phyloP scores from a whole-genome alignment of 2,888 invertebrate species.

The Caenorhabditis uteleia region DNA sequence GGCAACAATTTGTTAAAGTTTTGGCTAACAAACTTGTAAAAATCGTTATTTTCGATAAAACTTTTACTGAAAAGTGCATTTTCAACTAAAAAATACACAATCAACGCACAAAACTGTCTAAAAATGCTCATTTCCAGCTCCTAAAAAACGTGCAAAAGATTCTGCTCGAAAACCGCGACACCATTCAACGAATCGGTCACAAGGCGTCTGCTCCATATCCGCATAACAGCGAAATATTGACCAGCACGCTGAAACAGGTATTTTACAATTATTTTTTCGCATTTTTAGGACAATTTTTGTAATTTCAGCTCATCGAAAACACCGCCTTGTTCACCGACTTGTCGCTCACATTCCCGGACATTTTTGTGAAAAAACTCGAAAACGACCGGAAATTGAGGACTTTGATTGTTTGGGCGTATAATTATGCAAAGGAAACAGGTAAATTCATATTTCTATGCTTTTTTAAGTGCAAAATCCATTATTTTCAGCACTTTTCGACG shows the following conservation, averaged over 20 bases:
- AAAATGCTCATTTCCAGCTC: conserved; percentile 12
- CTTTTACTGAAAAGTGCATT: too few species aligned
- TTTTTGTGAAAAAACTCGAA: conserved; percentile 25
- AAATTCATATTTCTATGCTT: neutral
- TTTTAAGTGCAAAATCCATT: neutral
- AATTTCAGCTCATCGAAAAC: conserved; percentile 38
- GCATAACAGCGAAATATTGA: conserved; percentile 33
- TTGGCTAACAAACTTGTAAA: too few species aligned
- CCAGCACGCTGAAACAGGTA: conserved; percentile 31
- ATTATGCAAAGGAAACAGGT: conserved; percentile 38
- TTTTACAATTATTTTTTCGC: conserved; percentile 11
- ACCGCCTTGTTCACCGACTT: conserved; percentile 45
- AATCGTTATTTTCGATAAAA: too few species aligned
- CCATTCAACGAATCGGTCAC: conserved; percentile 33
- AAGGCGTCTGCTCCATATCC: conserved; percentile 34
- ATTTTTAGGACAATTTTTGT: neutral
- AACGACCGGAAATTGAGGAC: conserved; percentile 46
- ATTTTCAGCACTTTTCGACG: conserved; percentile 28
- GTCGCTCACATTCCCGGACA: conserved; percentile 25
- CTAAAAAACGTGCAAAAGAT: conserved; percentile 34
- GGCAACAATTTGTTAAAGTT: too few species aligned
- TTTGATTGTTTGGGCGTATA: conserved; percentile 40
- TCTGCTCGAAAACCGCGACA: conserved; percentile 31
- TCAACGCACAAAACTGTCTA: too few species aligned
- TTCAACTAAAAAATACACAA: too few species aligned